Evolutionary conservation across 2,888 invertebrate species (phyloP), one percentile per base, ranked within the genome.

Genomic region (Lithophane semibrunnea): DNA sequence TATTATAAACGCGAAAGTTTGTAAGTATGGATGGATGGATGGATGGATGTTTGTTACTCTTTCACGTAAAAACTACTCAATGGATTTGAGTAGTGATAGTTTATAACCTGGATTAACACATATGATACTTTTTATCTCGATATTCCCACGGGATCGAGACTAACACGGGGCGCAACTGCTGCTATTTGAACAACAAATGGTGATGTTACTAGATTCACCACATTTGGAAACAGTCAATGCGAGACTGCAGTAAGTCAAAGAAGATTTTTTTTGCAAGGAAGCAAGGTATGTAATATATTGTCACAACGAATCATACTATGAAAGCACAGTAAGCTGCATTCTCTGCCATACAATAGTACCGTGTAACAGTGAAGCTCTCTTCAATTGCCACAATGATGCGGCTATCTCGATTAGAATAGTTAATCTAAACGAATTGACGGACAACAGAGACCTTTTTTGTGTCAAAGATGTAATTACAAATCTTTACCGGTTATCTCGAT

Each of bases 401-500:
- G 70, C 74, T 80, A 70, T 73, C 71, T 80, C 60, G 63, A 80
- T 86, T 37, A 74, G 60, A 86, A 86, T 77, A 77, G 63, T 58
- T 80, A 82, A 82, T 80, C 79, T 81, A 79, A 80, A 73, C 70
- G 70, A 73, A 47, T 74, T 83, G 82, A 80, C 44, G 73, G 75
- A 83, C 80, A 83, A 84, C 81, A 83, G 64, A 77, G 73, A 77
- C 75, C 64, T 84, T 89, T 82, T 84, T 86, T 88, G 73, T 83
- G 75, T 69, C 82, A 84, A 82, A 80, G 82, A 86, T 83, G 83
- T 88, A 88, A 89, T 89, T 89, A 85, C 72, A 83, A 88, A 87
- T 87, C 82, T 83, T 79, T 79, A 77, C 72, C 63, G 52, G 88
- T 79, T 85, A 88, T 88, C 87, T 87, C 86, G 79, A 83, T 81